Evolutionary conservation across 2,888 invertebrate genomes (phyloP).

Genomic region (Mechanitis mazaeus): DNA sequence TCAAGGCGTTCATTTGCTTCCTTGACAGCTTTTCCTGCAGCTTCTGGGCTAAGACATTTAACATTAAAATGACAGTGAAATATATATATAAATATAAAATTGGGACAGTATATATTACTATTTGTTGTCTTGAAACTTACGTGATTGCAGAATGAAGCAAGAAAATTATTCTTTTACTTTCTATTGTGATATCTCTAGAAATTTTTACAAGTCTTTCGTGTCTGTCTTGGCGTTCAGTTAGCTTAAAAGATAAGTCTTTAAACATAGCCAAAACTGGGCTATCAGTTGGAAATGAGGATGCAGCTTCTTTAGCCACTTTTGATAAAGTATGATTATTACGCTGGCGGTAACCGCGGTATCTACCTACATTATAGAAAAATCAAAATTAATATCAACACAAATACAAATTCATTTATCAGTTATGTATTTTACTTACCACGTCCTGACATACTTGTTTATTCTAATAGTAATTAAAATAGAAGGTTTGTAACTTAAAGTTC

Average conservation of each 20-base stretch:
- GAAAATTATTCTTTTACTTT: slow-evolving; percentile 93
- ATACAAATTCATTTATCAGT: neutral
- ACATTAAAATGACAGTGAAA: neutral
- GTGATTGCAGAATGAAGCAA: slow-evolving; percentile 83
- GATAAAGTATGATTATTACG: slow-evolving; percentile 48
- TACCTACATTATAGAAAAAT: slow-evolving; percentile 34
- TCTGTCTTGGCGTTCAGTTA: slow-evolving; percentile 88
- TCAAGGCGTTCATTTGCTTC: slow-evolving; percentile 81
- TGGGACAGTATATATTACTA: slow-evolving; percentile 4
- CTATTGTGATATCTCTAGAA: slow-evolving; percentile 90
- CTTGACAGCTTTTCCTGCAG: slow-evolving; percentile 45
- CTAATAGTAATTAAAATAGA: too few species aligned
- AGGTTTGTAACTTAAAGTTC: too few species aligned
- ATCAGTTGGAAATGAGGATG: slow-evolving; percentile 48
- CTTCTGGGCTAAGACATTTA: slow-evolving; percentile 46
- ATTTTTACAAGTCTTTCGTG: slow-evolving; percentile 89
- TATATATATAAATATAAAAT: neutral
- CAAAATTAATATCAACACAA: neutral
- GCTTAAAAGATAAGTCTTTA: slow-evolving; percentile 77
- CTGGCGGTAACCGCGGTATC: slow-evolving; percentile 41
- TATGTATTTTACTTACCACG: slow-evolving; percentile 37
- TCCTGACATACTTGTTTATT: slow-evolving; percentile 41
- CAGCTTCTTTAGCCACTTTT: slow-evolving; percentile 51
- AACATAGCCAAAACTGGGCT: slow-evolving; percentile 79
- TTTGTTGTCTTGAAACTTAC: slow-evolving; percentile 48